Base-by-base conservation (phyloP, 2,888 invertebrate genomes). In the Polydrusus cervinus region DNA sequence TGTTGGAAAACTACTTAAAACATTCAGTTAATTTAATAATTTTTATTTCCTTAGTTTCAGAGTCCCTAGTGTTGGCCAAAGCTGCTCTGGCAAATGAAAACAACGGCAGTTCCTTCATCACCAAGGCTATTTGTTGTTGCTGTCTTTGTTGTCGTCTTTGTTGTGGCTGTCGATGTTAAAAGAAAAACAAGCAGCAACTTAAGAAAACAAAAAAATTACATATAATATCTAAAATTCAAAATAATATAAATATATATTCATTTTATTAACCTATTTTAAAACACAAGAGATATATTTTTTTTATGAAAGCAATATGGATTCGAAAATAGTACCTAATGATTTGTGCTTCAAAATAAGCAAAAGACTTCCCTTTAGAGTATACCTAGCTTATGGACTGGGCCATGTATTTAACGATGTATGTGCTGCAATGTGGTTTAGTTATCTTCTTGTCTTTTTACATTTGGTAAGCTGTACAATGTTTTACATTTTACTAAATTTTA, bases 371-470 rank as follows among this genome's bases (percentile, higher is more conserved):
- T 78, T 84, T n/a, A 85, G 83, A 73, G 81, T 87, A 71, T 88
- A 87, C 81, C 76, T 93, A 16, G 90, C 92, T 0, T 95, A 93
- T 86, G 90, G 91, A 25, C 90, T 96, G 49, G 97, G 97, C 0
- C 97, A 98, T 87, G 92, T 97, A 49, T 89, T 97, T 79, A 98
- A 98, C 87, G 97, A 98, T 88, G 91, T 98, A 38, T 96, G 96
- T 87, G 96, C 97, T 30, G 95, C 96, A 71, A 94, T 98, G 91
- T 97, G 97, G 97, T 98, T 97, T 87, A 95, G 95, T 0, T 98
- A 97, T 87, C 90, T 97, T 62, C 89, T 98, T 81, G 92, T 97
- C 30, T 97, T 92, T 87, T 94, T 96, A 82, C 90, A 91, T 82
- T 86, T 90, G 79, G 76, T 77, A 71, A 66, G 76, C 62, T 3